phyloP scores from a whole-genome alignment of 1,140 invertebrate species.

The Lordiphosa collinella region DNA sequence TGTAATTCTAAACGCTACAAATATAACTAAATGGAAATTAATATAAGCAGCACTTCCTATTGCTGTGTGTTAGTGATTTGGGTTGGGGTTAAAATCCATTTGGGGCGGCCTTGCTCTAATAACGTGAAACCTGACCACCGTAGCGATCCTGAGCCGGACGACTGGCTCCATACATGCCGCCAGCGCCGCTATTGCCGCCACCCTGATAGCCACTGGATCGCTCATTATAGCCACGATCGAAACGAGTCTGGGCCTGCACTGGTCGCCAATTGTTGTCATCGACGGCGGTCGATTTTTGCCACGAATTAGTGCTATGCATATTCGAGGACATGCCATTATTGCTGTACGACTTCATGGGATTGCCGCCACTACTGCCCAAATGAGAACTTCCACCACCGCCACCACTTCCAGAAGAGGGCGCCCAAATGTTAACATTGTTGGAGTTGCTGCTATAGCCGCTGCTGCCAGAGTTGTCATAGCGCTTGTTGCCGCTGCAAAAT shows the following conservation, averaged over 20 bases:
- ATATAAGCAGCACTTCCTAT: slow-evolving; percentile 32
- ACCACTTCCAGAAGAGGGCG: slow-evolving; percentile 30
- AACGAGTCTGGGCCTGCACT: slow-evolving; percentile 60
- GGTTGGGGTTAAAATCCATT: slow-evolving; percentile 3
- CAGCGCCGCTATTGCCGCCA: slow-evolving; percentile 28
- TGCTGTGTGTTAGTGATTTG: slow-evolving; percentile 33
- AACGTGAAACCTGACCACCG: slow-evolving; percentile 59
- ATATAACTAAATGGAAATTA: slow-evolving; percentile 57
- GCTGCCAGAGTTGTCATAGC: slow-evolving; percentile 65
- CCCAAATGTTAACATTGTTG: slow-evolving; percentile 64
- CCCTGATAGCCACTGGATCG: slow-evolving; percentile 66
- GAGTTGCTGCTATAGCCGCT: slow-evolving; percentile 59
- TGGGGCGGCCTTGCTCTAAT: slow-evolving; percentile 23
- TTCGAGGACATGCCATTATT: slow-evolving; percentile 70
- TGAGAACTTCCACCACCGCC: slow-evolving; percentile 44
- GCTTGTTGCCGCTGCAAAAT: slow-evolving; percentile 47
- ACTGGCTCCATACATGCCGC: slow-evolving; percentile 63
- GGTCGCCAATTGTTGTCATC: slow-evolving; percentile 70
- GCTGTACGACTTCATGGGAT: slow-evolving; percentile 56
- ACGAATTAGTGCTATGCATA: slow-evolving; percentile 64
- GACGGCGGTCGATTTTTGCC: slow-evolving; percentile 58
- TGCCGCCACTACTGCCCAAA: slow-evolving; percentile 39
- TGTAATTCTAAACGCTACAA: slow-evolving; percentile 51
- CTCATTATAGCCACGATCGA: slow-evolving; percentile 76
- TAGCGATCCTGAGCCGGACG: slow-evolving; percentile 65